Percentiles rank a stretch among this genome's conserved stretches.
Conservation (phyloP, 1,140 invertebrate species). For the Drosophila lowei region DNA sequence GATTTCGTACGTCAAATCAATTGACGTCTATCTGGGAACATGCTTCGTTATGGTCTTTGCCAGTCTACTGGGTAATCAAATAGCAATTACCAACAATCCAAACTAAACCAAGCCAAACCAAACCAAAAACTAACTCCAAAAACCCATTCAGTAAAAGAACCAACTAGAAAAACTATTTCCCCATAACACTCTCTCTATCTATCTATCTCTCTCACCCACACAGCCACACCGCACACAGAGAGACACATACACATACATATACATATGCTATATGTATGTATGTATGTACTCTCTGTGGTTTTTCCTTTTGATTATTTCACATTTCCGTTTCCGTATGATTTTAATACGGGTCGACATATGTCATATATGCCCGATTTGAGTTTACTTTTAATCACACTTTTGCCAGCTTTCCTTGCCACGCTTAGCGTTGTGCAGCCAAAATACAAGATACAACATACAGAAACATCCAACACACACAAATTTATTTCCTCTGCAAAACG, state of each 20-base stretch:
- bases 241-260: conserved; percentile 3
- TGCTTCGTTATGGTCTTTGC: conserved; percentile 99
- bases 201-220: conserved; percentile 21
- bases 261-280: too few relatives aligned
- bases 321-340: conserved; percentile 35
- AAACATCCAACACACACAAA: conserved; percentile 33
- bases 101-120: conserved; percentile 29
- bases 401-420: conserved; percentile 64
- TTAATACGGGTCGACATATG: conserved; percentile 4
- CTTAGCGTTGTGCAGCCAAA: conserved; percentile 65
- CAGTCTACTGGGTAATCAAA: conserved; percentile 93
- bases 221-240: conserved; percentile 15
- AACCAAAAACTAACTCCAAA: conserved; percentile 39
- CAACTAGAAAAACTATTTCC: conserved; percentile 56
- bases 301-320: conserved; percentile 28
- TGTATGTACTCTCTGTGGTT: too few relatives aligned
- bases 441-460: conserved; percentile 33
- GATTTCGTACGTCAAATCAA: conserved; percentile 99
- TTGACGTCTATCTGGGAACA: conserved; percentile 98
- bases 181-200: conserved; percentile 43
- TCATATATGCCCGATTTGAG: conserved; percentile 26
- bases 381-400: conserved; percentile 46
- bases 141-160: conserved; percentile 33
- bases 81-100: conserved; percentile 46
- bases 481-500: conserved; percentile 40